Base-by-base conservation (phyloP, 2,113 vertebrate species). In the Gobio gobio region DNA sequence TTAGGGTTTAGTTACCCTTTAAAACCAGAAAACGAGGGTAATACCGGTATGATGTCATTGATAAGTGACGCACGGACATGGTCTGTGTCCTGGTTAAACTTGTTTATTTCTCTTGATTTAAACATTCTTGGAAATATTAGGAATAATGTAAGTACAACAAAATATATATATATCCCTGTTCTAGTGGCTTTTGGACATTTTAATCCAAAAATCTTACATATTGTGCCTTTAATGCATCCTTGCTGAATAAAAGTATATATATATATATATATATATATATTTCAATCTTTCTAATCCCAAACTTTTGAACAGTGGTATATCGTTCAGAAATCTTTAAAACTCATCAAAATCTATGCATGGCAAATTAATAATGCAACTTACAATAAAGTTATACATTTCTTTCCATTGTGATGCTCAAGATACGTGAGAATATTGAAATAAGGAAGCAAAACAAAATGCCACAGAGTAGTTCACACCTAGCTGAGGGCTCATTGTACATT, bases 381-480 rank as follows among this genome's bases (percentile, higher is more conserved):
- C 22, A 74, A 49, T 12, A 24, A 54, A 33, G 74, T 51, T 76
- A 76, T 33, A 54, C 0, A 3, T 49, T 76, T 54, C 47, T 74
- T 76, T 76, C 74, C n/a, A 76, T 26, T 54, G n/a, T 49, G 24
- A 24, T 8, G 9, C 49, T 54, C 7, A 33, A 76, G 4, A 51
- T 54, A 40, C 20, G 40, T 64, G 59, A 64, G 40, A 47, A 64
- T 45, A 26, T 63, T 49, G 12, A 81, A 66, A 68, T 51, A 68
- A 81, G 63, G 61, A 81, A 81, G 45, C 47, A n/a, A n/a, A n/a
- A n/a, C 45, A 68, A 81, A 51, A 51, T 22, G 47, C 63, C 59
- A 66, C 78, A 81, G 78, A 29, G n/a, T 29, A 47, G 61, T 68
- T 81, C 79, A 68, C 79, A 81, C 61, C 61, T 51, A 66, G 18